Evolutionary conservation across 2,113 vertebrate species (phyloP), one percentile per base, ranked within the genome.

Genomic region (Ochotona curzoniae): DNA sequence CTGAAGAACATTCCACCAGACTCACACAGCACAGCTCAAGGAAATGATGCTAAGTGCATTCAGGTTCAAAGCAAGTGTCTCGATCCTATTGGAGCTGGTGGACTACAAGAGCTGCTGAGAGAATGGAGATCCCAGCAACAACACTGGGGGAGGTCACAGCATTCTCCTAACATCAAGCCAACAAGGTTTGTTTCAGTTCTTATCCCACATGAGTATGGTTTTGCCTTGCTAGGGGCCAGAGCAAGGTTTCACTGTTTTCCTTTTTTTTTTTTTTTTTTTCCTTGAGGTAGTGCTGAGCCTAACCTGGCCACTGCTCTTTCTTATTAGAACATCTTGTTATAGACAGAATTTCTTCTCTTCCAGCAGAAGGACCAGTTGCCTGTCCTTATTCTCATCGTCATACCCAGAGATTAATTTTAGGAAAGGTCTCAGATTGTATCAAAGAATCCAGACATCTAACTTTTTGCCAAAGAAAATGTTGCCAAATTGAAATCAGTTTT

Each of bases 401-500:
- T 93, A 81, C 13, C 49, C 47, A 83, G 88, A 91, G 32, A 89
- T 80, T 94, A 67, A 70, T 92, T 95, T 96, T 93, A 91, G 2
- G 47, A 60, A 90, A 89, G 91, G 78, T 83, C 63, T 85, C 91
- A 89, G 61, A 89, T 87, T 93, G 57, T 66, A 93, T 82, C 44
- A 93, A 81, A 95, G 89, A 91, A 95, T 94, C 81, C 81, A 90
- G 94, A 91, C 87, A 91, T 95, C 79, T 93, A 51, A 86, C 32
- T 93, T 93, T 96, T 96, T 91, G 91, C 93, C 96, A 95, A 95
- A 93, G 78, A 75, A 89, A 90, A n/a, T 44, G 71, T 79, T 91
- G 94, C 95, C 95, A 96, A 95, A 94, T 85, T 84, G 84, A 93
- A 67, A 95, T 96, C 83, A 84, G 84, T 81, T 96, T 95, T 94